phyloP scores from a whole-genome alignment of 1,140 invertebrate species.

The Chymomyza costata region DNA sequence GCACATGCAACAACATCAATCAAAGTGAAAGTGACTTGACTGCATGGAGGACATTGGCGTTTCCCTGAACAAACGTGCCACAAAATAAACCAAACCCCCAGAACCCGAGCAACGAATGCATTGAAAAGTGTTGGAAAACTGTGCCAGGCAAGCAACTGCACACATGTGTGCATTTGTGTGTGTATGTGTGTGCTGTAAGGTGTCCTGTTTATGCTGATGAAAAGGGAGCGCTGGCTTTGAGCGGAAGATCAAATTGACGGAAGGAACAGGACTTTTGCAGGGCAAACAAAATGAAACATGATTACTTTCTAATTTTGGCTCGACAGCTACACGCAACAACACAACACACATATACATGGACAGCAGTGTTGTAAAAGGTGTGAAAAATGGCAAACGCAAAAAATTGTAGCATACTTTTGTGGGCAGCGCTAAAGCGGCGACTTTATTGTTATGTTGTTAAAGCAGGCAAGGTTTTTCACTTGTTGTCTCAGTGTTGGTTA shows the following conservation, averaged over 20 bases:
- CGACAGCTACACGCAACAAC: neutral
- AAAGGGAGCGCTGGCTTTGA: slow-evolving; percentile 23
- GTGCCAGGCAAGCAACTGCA: slow-evolving; percentile 46
- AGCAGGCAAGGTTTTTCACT: neutral
- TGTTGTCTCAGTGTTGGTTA: no score
- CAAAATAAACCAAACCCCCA: no score
- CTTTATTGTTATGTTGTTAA: no score
- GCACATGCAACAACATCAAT: slow-evolving; percentile 54
- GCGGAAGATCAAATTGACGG: slow-evolving; percentile 23
- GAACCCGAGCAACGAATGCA: slow-evolving; percentile 41
- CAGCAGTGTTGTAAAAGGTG: no score
- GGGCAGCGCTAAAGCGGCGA: no score
- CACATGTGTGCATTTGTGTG: slow-evolving; percentile 1
- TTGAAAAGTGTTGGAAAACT: slow-evolving; percentile 49
- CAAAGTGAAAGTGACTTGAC: slow-evolving; percentile 51
- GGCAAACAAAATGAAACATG: slow-evolving; percentile 35
- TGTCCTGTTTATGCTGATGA: slow-evolving; percentile 37
- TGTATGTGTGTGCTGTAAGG: slow-evolving; percentile 6
- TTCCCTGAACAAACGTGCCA: slow-evolving; percentile 18
- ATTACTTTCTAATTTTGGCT: slow-evolving; percentile 49
- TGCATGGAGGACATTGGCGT: slow-evolving; percentile 2
- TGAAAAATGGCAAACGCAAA: no score
- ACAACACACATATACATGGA: neutral
- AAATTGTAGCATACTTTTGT: no score
- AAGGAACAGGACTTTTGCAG: slow-evolving; percentile 15